Evolutionary conservation across 35 echinoderm and acorn worm species (phyloP), one percentile per base, ranked within the genome.

Genomic region (Acanthaster planci): DNA sequence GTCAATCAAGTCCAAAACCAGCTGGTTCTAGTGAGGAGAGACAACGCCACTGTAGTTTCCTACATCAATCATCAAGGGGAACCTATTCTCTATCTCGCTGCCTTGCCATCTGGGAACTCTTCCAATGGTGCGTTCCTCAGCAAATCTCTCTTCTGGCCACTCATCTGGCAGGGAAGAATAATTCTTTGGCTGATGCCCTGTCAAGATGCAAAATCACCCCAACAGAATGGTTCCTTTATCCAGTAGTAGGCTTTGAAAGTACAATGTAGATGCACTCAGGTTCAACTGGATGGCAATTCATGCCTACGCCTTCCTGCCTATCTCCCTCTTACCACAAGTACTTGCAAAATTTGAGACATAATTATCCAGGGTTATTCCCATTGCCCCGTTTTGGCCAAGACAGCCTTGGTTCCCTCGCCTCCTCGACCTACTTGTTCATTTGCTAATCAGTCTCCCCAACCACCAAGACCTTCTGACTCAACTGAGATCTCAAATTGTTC

Each of bases 221-320:
- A 27, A 42, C 64, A 26, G 79, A 89, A 40, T 82, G 79, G 59
- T 60, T 1, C n/a, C 79, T 89, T 8, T 32, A 68, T 37, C 87
- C 78, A 2, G 32, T 19, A 18, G 57, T 68, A 1, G 30, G 83
- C 82, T 5, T 86, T 37, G 77, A 78, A 36, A 68, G n/a, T n/a
- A n/a, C n/a, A n/a, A n/a, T n/a, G 76, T 19, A 23, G 42, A 12
- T 12, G 42, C 4, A 12, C 4, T 6, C 4, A 47, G n/a, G 4
- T 12, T 47, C 12, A 47, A 47, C 4, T 4, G 42, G 12, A 47
- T n/a, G n/a, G n/a, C n/a, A n/a, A n/a, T n/a, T n/a, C n/a, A n/a
- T n/a, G n/a, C n/a, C 42, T 47, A 47, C 4, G 12, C 42, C 4
- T 6, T 47, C 42, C 12, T 6, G 42, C 42, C 42, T 6, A 6